These are phyloP conservation scores for Hepsetus odoe DNA, from an alignment of 2,113 vertebrate genomes.

Conservation along the genomic window DNA sequence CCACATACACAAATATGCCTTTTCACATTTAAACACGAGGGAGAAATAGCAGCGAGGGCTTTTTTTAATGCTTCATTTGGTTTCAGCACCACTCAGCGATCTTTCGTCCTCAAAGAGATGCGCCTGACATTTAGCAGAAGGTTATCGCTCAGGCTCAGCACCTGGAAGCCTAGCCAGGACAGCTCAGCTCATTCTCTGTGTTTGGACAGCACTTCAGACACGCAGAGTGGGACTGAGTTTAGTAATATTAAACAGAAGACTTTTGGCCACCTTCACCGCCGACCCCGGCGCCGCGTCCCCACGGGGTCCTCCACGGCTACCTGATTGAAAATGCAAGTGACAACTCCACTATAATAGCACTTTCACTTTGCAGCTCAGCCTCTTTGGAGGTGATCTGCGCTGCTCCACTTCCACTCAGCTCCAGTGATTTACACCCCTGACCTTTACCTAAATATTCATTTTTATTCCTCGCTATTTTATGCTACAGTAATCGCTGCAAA, in stretches of 20 bases:
- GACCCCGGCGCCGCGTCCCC: neutral
- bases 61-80: slow-evolving; percentile 43
- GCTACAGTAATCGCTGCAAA: slow-evolving; percentile 41
- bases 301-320: slow-evolving; percentile 16
- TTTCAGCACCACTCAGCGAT: slow-evolving; percentile 37
- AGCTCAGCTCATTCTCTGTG: slow-evolving; percentile 34
- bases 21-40: slow-evolving; percentile 15
- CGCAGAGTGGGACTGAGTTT: slow-evolving; percentile 29
- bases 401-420: slow-evolving; percentile 27
- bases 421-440: slow-evolving; percentile 50
- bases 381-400: slow-evolving; percentile 39
- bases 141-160: slow-evolving; percentile 54
- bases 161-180: slow-evolving; percentile 31
- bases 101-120: slow-evolving; percentile 44
- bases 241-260: slow-evolving; percentile 22
- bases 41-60: slow-evolving; percentile 1
- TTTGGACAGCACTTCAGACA: slow-evolving; percentile 36
- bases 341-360: slow-evolving; percentile 33
- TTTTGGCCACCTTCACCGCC: slow-evolving; percentile 5
- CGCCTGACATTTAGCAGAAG: slow-evolving; percentile 55
- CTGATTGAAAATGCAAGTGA: slow-evolving; percentile 42
- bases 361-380: slow-evolving; percentile 28
- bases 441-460: slow-evolving; percentile 55
- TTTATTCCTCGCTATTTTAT: slow-evolving; percentile 50
- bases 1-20: slow-evolving; percentile 6